Base-by-base conservation (phyloP, 2,797 vertebrate genomes). In the Potorous gilbertii region DNA sequence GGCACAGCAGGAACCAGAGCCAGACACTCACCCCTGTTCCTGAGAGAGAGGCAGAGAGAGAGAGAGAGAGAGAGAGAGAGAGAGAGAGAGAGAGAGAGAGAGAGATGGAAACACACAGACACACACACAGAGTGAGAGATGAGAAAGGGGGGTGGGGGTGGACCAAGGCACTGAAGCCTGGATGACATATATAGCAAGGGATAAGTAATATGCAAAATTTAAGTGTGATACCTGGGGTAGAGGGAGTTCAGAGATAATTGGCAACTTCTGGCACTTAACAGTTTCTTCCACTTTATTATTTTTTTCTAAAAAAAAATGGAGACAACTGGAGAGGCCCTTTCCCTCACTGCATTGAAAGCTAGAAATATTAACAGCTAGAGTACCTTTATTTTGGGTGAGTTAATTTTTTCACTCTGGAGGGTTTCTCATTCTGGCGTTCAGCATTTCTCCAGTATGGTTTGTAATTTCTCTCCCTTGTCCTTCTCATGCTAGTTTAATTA, bases 121-220 rank as follows among this genome's bases (percentile, higher is more conserved):
- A 55, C 1, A 14, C 57, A 29, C 56, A 1, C 13, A 56, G 89
- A 24, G 81, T n/a, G 11, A 92, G 56, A 55, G 55, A 90, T 16
- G 90, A 90, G 92, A 94, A 28, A 57, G 8, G 28, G 27, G 59
- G 90, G 66, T 27, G 93, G 92, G 91, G 93, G 56, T 54, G 97
- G 97, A 94, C 0, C 52, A 95, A 92, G 40, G 93, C 87, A 95
- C 96, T 87, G 74, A 97, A 97, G 96, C 96, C 95, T 94, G 91
- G 95, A 96, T 98, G 98, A 99, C 98, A 98, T 95, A 90, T 34
- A 92, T 90, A 98, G 97, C 97, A 97, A 94, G 98, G 98, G 96
- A 96, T 95, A 97, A 97, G 66, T 92, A 92, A 56, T 27, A 62
- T 14, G 31, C 50, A 11, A 89, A 95, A 87, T 94, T 92, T 95